A percentile compares a stretch with the other conserved stretches of the same genome.
phyloP scores from a whole-genome alignment of 2,888 invertebrate genomes.

The Troglohyphantes excavatus region DNA sequence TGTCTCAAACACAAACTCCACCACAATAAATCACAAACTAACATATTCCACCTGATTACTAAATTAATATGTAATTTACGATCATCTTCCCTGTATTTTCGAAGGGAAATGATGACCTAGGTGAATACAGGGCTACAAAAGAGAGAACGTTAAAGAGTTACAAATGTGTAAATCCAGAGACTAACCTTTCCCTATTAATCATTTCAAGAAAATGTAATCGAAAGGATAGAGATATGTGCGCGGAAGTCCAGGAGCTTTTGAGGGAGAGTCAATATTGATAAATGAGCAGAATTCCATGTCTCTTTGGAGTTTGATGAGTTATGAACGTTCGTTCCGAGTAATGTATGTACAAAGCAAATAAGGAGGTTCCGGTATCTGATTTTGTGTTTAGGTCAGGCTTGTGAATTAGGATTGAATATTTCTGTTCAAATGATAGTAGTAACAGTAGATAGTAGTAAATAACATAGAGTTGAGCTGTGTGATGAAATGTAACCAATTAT shows the following conservation, averaged over 20 bases:
- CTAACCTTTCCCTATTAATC: conserved; percentile 45
- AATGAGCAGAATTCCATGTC: conserved; percentile 17
- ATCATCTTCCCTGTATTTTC: not conserved
- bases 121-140: not conserved
- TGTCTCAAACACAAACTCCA: too few species aligned
- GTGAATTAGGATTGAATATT: too few species aligned
- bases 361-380: not conserved
- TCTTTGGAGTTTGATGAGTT: not conserved
- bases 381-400: too few species aligned
- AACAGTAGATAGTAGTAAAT: too few species aligned
- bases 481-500: too few species aligned
- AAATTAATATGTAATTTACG: conserved; percentile 3
- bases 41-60: conserved; percentile 1
- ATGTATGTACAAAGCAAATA: not conserved
- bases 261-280: conserved; percentile 33
- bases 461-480: too few species aligned
- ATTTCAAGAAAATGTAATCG: conserved; percentile 28
- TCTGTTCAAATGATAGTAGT: too few species aligned
- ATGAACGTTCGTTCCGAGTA: not conserved
- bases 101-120: conserved; percentile 12
- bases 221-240: conserved; percentile 20
- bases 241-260: not conserved
- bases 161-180: conserved; percentile 1
- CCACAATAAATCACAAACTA: too few species aligned
- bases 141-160: conserved; percentile 15